Conservation (phyloP, 1,140 invertebrate genomes). For the Akabosia matsudoensis region DNA sequence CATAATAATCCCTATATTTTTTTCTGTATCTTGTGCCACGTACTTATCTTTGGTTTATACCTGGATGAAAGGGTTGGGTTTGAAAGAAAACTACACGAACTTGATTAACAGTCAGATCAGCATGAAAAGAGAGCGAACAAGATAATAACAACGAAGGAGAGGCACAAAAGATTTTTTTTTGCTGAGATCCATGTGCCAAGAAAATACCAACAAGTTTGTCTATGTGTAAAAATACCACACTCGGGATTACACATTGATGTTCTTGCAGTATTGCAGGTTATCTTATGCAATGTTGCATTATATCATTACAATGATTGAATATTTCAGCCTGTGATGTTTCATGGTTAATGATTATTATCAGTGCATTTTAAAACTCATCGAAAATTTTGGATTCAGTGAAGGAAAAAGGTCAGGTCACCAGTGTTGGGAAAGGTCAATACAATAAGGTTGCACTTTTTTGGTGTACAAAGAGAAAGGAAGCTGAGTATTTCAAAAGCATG, state of each 20-base stretch:
- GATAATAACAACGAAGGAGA: neutral
- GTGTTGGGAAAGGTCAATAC: slow-evolving; percentile 19
- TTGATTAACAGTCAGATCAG: too few species aligned
- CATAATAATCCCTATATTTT: neutral
- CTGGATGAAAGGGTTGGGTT: neutral
- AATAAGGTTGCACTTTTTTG: slow-evolving; percentile 10
- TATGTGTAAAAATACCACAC: neutral
- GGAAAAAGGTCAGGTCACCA: slow-evolving; percentile 6
- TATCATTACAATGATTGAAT: neutral
- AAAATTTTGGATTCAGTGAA: neutral
- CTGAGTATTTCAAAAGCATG: too few species aligned
- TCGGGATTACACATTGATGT: too few species aligned
- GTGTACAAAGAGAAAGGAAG: neutral
- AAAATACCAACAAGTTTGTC: neutral
- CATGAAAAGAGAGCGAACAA: neutral
- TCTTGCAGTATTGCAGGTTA: too few species aligned
- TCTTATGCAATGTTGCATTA: neutral
- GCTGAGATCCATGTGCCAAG: neutral
- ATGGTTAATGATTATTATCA: neutral
- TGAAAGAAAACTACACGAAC: neutral
- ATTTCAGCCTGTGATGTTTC: neutral
- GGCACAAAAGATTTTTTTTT: neutral
- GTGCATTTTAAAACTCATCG: neutral
- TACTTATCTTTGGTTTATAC: neutral
- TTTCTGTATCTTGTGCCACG: neutral